A percentile compares a stretch with the other conserved stretches of the same genome.
phyloP scores from a whole-genome alignment of 2,113 vertebrate species.

The Dendropsophus ebraccatus region DNA sequence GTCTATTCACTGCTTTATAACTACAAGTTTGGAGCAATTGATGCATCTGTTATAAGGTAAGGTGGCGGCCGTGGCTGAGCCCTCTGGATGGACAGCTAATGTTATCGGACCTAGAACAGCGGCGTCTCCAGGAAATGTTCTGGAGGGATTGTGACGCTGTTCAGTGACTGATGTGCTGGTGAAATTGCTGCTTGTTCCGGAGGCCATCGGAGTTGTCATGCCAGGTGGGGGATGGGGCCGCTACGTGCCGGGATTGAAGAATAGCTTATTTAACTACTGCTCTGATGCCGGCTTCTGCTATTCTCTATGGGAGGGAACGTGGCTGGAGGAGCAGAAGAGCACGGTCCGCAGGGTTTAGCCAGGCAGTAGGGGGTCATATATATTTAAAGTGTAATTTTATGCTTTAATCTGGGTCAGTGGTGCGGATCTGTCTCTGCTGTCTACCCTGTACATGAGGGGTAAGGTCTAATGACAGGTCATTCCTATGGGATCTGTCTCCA shows the following conservation, averaged over 20 bases:
- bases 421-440: too few species aligned
- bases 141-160: neutral
- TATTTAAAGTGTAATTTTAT: neutral
- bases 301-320: neutral
- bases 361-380: neutral
- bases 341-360: neutral
- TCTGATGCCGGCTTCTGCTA: neutral
- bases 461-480: too few species aligned
- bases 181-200: constrained; percentile 32
- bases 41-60: neutral
- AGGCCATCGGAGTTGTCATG: neutral
- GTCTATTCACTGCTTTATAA: neutral
- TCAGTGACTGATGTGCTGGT: neutral
- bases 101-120: neutral
- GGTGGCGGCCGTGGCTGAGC: too few species aligned
- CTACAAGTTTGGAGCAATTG: neutral
- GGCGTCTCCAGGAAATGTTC: neutral
- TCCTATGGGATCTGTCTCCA: neutral
- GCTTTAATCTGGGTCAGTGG: too few species aligned
- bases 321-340: neutral
- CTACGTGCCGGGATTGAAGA: constrained; percentile 25
- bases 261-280: constrained; percentile 23
- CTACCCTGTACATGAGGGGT: too few species aligned
- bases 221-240: constrained; percentile 7
- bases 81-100: neutral